Evolutionary conservation across 1,140 invertebrate genomes (phyloP).

Genomic region (Drosophila pseudoobscura): DNA sequence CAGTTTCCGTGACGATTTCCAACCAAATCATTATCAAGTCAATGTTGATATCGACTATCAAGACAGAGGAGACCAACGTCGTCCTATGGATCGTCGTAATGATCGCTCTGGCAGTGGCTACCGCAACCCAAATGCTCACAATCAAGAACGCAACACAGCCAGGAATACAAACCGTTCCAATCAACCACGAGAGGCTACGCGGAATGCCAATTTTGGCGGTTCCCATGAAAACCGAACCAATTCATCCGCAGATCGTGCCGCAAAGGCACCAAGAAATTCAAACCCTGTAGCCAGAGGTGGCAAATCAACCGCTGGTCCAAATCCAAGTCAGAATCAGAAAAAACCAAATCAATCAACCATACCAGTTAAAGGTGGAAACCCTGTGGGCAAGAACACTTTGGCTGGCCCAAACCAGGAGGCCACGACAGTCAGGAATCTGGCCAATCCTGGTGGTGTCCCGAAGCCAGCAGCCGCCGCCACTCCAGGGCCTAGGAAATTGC

Average conservation of each 20-base stretch:
- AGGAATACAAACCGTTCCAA: not conserved
- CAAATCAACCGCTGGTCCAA: not conserved
- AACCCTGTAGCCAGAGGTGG: too few relatives aligned
- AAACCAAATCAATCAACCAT: constrained; percentile 2
- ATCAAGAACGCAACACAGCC: constrained; percentile 3
- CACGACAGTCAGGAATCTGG: not conserved
- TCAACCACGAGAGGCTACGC: not conserved
- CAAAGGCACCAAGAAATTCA: not conserved
- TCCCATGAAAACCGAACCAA: not conserved
- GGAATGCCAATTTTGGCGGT: not conserved
- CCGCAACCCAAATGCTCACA: not conserved
- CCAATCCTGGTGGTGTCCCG: not conserved
- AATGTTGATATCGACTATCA: too few relatives aligned
- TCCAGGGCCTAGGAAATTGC: not conserved
- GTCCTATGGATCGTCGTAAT: too few relatives aligned
- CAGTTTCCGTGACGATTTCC: constrained; percentile 3
- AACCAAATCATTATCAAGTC: constrained; percentile 1
- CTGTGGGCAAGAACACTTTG: too few relatives aligned
- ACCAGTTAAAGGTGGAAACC: too few relatives aligned
- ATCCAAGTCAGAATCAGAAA: not conserved
- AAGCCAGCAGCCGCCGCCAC: not conserved
- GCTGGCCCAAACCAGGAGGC: too few relatives aligned
- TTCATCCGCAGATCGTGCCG: not conserved
- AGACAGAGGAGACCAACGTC: too few relatives aligned
- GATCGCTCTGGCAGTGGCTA: constrained; percentile 4